Evolutionary conservation across 2,888 invertebrate genomes (phyloP), one percentile per base, ranked within the genome.

Genomic region (Parnassius smintheus): DNA sequence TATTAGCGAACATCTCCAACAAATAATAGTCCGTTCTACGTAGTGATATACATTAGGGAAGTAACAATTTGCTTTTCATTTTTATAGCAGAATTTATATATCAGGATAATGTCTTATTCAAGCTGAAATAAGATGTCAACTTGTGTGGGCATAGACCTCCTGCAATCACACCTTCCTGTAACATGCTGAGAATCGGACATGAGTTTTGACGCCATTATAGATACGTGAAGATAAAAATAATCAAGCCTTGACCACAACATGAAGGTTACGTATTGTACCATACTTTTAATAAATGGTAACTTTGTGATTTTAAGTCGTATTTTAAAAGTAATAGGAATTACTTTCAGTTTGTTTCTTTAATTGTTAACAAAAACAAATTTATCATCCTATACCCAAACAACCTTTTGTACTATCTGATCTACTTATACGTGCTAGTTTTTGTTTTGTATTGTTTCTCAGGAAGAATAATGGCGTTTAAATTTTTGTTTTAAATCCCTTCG

Each of bases 151-250:
- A 75, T 62, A 65, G 76, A 76, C 86, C 84, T 83, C 83, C 83
- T 81, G 76, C 81, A 70, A 80, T 73, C 76, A 61, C 70, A 86
- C 83, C 90, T 91, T 91, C 89, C 90, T 91, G 88, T 88, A 74
- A 81, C 91, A 88, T 82, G 87, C 86, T 77, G 91, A 68, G 90
- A 72, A 71, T 78, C 82, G 85, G 88, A 91, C 91, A 91, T 81
- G 80, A 73, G 83, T 88, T 90, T 90, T 91, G 89, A 90, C 90
- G 85, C 90, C 82, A 84, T 88, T 85, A 81, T 65, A 84, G 90
- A 90, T 90, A 85, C 72, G 68, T 70, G 57, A 64, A 82, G 88
- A 89, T 89, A 90, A 88, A 80, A 80, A 85, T 87, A 89, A 89
- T 90, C 89, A 88, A 73, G 70, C 74, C 76, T 83, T 87, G 88